Percentiles rank a stretch among this genome's conserved stretches.
Evolutionary conservation across 2,797 vertebrate species (phyloP).

Genomic region (Bryconaethiops microstoma): DNA sequence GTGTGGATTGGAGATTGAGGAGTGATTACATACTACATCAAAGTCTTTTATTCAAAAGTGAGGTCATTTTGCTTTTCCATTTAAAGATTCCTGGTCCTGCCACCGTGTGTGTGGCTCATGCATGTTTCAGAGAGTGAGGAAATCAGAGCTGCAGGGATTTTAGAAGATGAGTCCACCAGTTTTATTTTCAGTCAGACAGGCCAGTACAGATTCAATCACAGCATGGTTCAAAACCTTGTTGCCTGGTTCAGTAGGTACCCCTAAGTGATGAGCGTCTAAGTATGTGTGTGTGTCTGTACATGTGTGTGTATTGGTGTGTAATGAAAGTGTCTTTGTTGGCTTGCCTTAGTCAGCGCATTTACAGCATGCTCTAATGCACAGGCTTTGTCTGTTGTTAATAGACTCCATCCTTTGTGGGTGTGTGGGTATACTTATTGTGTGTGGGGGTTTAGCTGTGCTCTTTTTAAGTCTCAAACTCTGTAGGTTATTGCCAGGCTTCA

Average conservation of each 20-base stretch:
- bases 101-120: too few relatives aligned
- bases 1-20: too few relatives aligned
- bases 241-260: too few relatives aligned
- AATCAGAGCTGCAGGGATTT: too few relatives aligned
- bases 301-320: slow-evolving; percentile 3
- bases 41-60: too few relatives aligned
- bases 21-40: too few relatives aligned
- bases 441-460: not conserved
- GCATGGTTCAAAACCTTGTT: not conserved
- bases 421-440: not conserved
- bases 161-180: too few relatives aligned
- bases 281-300: not conserved
- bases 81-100: too few relatives aligned
- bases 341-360: slow-evolving; percentile 30
- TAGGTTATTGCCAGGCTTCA: slow-evolving; percentile 8
- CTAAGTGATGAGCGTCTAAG: not conserved
- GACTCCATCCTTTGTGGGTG: not conserved
- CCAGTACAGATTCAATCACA: not conserved
- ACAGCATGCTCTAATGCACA: not conserved
- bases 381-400: slow-evolving; percentile 27
- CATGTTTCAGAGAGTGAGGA: too few relatives aligned
- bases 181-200: too few relatives aligned
- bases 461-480: slow-evolving; percentile 12
- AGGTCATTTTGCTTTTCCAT: too few relatives aligned
- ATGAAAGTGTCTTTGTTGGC: slow-evolving; percentile 16